Base-by-base conservation (phyloP, 1,140 invertebrate species). In the Cyclina sinensis region DNA sequence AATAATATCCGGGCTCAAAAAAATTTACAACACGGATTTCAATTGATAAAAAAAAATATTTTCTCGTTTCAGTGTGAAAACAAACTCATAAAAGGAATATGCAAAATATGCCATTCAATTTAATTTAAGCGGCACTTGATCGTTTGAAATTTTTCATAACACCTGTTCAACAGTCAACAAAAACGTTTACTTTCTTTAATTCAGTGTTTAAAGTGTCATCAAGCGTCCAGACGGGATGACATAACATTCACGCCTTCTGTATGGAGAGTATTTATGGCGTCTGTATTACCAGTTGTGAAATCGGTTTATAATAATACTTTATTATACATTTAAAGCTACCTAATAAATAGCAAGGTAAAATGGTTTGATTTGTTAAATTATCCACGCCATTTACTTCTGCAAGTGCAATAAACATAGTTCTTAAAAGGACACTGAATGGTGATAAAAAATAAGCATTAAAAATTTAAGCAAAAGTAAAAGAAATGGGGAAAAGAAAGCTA, bases 161-260 rank as follows among this genome's bases (percentile, higher is more conserved):
- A 62, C n/a, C 18, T 62, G 57, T 7, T 9, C 27, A 62, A 62
- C 57, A 62, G 57, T 62, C 24, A 62, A 62, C 24, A 62, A 7
- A 27, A 4, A n/a, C 21, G 57, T 62, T 62, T 62, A 62, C 57
- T 62, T 62, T 62, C 57, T 2, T 11, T 65, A 37, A 37, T 70
- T 43, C 21, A 24, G 21, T 39, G 21, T 74, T 74, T 43, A 35
- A 74, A 21, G 24, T 46, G 70, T 74, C 12, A 74, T 74, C 70
- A 74, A 46, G 27, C 18, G 39, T 37, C 70, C 70, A 74, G 70
- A 74, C 70, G n/a, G n/a, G 4, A 48, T 74, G 37, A 48, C n/a
- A 43, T 74, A 74, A 74, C 39, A 1, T 74, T 74, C 70, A 74
- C 70, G 39, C 70, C 21, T 48, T n/a, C n/a, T 27, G 32, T 24